Base-by-base conservation (phyloP, 2,797 vertebrate genomes). In the Spinibarbus caldwelli region DNA sequence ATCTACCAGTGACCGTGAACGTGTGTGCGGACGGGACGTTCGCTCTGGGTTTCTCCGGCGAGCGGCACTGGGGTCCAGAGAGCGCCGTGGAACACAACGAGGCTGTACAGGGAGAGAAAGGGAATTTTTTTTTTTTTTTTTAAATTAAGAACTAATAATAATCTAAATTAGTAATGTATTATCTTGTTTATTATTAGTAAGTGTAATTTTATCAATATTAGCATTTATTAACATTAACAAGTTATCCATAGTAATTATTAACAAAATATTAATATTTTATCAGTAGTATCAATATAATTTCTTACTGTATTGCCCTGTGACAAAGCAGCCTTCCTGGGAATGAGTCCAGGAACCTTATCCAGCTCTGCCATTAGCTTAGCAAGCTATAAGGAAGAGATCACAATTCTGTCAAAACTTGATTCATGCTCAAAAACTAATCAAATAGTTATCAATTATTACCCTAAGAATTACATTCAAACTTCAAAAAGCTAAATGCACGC, bases 351-450 rank as follows among this genome's bases (percentile, higher is more conserved):
- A 17, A 98, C 95, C 88, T 94, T 97, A 89, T 97, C 95, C 89
- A 99, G 91, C 90, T 99, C 98, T 2, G 98, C 95, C 97, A 99
- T 98, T 66, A 99, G 95, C 88, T 98, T 98, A 85, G 97, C 96
- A 87, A 99, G 97, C 98, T 99, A 90, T 70, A 91, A 26, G 26
- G 2, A 5, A 36, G 29, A 49, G 1, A 45, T 19, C 4, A 29
- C 4, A 31, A 41, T n/a, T n/a, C 15, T 10, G 6, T 62, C 45
- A 29, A 6, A 77, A 54, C 49, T 36, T 1, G 21, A 36, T 54
- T 73, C 26, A 54, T 12, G 14, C 45, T 47, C n/a, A n/a, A n/a
- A 57, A 57, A 11, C n/a, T 11, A 59, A 59, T 11, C 54, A 11
- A 64, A 26, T n/a, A n/a, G n/a, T n/a, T n/a, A n/a, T n/a, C n/a